Conservation (phyloP, 2,797 vertebrate species). For the Takifugu ocellatus region DNA sequence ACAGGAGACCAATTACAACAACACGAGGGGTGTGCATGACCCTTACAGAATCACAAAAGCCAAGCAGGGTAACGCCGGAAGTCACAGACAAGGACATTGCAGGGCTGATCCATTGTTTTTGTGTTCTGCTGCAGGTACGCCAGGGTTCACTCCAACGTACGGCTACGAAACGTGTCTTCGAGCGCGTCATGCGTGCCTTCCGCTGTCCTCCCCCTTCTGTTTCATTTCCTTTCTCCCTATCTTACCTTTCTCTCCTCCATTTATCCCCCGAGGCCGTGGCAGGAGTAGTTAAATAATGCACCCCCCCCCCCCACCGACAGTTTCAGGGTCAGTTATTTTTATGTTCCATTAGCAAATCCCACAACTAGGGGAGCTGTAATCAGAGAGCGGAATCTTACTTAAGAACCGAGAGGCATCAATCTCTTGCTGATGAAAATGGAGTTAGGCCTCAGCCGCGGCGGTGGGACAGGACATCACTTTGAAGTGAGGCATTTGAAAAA, state of each 20-base stretch:
- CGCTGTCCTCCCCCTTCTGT: conserved; percentile 6
- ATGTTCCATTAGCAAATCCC: conserved; percentile 53
- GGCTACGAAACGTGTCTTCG: conserved; percentile 19
- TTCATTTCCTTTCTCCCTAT: conserved; percentile 15
- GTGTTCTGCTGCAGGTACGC: conserved; percentile 12
- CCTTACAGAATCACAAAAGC: conserved; percentile 46
- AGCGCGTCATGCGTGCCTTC: conserved; percentile 1
- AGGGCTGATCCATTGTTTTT: conserved; percentile 19
- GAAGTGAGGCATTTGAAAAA: conserved; percentile 63
- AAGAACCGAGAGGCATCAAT: conserved; percentile 45
- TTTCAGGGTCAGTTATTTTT: conserved; percentile 67
- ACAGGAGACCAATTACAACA: conserved; percentile 70
- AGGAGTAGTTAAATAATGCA: conserved; percentile 58
- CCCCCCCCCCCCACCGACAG: conserved; percentile 35
- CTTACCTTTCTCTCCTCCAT: conserved; percentile 9
- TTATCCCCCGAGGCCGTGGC: conserved; percentile 23
- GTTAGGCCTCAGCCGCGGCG: conserved; percentile 33
- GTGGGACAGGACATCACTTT: conserved; percentile 60
- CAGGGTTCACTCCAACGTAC: conserved; percentile 16
- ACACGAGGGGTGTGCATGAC: conserved; percentile 44
- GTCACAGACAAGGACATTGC: conserved; percentile 21
- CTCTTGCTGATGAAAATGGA: conserved; percentile 50
- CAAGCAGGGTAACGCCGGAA: conserved; percentile 10
- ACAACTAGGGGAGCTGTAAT: conserved; percentile 50
- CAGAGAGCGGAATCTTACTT: conserved; percentile 52